Evolutionary conservation across 2,888 invertebrate genomes (phyloP), one percentile per base, ranked within the genome.

Genomic region (Mesopsocus fuscifrons): DNA sequence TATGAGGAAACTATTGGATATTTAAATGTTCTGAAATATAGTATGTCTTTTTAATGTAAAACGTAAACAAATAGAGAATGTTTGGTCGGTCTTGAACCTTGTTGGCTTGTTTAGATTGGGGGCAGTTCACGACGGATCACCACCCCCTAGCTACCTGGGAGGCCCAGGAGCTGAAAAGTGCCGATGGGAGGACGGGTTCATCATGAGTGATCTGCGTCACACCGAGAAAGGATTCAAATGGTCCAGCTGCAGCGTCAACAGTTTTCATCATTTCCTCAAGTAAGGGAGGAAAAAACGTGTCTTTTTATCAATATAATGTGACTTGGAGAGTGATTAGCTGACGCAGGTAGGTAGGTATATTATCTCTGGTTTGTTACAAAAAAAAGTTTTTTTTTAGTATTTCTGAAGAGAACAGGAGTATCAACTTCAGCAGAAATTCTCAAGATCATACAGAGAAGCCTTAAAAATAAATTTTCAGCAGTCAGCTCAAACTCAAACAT

Each of bases 201-300:
- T 92, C 55, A 92, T 91, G 89, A 87, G 87, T 43, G 91, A 92
- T 64, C 68, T 92, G 48, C 67, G 91, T 53, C 91, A 91, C 61
- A 91, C 91, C 1, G 91, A 91, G 64, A 78, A 89, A 57, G 91
- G 91, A 20, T 92, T 92, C 69, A 71, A 85, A 52, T 92, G 91
- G 91, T 89, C 89, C 6, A 76, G 87, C 17, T 92, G 91, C 64
- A 87, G 84, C 53, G 78, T 89, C 44, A 78, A 85, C 51, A 89
- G 88, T 57, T 92, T 92, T 64, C 88, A 91, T 65, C 91, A 91
- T 64, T 92, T 91, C 62, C 68, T 91, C 50, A 89, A 91, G 91
- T 91, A 64, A 69, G 74, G 64, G 41, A 38, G 38, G 8, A 9
- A n/a, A n/a, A 9, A 17, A 33, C 33, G 9, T 42, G n/a, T n/a